These are phyloP conservation scores for Lonchura striata DNA, from an alignment of 2,113 vertebrate genomes.

Conservation along the genomic window DNA sequence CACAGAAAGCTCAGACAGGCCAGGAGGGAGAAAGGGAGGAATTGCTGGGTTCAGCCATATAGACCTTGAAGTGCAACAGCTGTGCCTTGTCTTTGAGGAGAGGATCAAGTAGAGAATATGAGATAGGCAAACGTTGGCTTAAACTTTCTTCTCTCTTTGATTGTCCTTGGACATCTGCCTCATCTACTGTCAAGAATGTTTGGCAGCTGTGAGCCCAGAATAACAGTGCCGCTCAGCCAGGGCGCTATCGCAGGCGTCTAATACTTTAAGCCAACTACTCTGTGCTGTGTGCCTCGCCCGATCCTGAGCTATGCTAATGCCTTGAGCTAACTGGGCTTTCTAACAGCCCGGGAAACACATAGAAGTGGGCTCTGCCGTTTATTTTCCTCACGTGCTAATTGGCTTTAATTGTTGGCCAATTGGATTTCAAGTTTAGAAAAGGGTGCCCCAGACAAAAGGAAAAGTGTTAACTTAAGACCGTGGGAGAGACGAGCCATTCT, in stretches of 20 bases:
- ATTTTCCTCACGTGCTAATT: conserved; percentile 92
- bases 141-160: conserved; percentile 95
- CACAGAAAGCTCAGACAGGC: conserved; percentile 40
- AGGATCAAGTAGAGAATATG: conserved; percentile 90
- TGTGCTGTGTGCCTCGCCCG: conserved; percentile 69
- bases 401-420: conserved; percentile 97
- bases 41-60: conserved; percentile 71
- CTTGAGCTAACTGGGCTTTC: conserved; percentile 76
- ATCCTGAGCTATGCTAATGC: conserved; percentile 84
- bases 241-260: conserved; percentile 81
- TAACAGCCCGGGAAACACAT: conserved; percentile 53
- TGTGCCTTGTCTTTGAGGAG: conserved; percentile 92
- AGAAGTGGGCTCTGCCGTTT: conserved; percentile 59
- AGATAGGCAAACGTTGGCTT: conserved; percentile 96
- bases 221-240: conserved; percentile 84
- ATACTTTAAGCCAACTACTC: conserved; percentile 96
- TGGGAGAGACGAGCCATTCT: conserved; percentile 68
- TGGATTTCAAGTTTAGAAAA: conserved; percentile 88
- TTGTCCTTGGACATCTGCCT: conserved; percentile 99
- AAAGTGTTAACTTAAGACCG: conserved; percentile 69
- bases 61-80: conserved; percentile 90
- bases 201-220: conserved; percentile 96
- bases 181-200: conserved; percentile 95
- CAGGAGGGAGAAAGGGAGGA: conserved; percentile 64
- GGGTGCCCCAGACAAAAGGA: conserved; percentile 70